Conservation (phyloP, 2,113 vertebrate genomes). For the Stegostoma tigrinum region DNA sequence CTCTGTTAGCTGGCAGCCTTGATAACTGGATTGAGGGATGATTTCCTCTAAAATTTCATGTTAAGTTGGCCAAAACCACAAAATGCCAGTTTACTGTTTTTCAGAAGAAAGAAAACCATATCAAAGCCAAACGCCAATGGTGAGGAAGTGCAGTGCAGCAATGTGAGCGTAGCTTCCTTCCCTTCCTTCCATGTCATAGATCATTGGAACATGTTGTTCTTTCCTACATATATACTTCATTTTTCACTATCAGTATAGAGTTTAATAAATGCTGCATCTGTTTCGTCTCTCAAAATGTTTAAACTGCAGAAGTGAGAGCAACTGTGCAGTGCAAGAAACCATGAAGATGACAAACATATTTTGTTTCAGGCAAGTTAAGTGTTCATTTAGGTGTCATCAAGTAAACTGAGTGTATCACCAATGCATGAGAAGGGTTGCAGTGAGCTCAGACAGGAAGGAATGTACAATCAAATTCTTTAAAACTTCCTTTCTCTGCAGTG, state of each 20-base stretch:
- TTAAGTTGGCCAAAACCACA: background rate
- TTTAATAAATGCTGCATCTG: background rate
- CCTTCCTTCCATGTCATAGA: no score
- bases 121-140: background rate
- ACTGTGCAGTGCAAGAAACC: background rate
- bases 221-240: background rate
- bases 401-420: background rate
- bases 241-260: background rate
- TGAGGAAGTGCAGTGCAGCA: background rate
- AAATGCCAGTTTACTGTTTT: background rate
- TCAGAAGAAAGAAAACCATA: background rate
- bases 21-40: background rate
- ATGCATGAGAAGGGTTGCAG: background rate
- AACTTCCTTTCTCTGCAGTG: background rate
- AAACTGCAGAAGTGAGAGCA: background rate
- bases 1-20: background rate
- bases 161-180: background rate
- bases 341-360: background rate
- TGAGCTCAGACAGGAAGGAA: conserved; percentile 15
- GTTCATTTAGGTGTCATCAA: background rate
- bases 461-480: background rate
- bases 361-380: background rate
- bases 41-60: background rate
- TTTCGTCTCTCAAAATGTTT: background rate
- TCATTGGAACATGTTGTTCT: background rate